Conservation (phyloP, 2,113 vertebrate genomes). For the Micromys minutus region DNA sequence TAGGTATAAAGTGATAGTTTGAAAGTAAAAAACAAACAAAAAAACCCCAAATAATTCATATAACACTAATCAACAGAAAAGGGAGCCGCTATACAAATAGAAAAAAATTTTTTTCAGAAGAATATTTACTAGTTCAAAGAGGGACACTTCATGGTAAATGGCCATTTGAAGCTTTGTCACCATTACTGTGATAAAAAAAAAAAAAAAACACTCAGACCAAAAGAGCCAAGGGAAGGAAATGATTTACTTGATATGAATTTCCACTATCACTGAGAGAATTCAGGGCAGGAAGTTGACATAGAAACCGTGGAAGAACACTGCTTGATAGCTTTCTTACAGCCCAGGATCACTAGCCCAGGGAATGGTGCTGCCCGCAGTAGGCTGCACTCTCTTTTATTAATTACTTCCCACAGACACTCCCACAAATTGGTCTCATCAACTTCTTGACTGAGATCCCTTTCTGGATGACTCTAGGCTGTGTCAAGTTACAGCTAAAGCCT, state of each 20-base stretch:
- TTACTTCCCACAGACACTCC: not conserved
- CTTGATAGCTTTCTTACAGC: not conserved
- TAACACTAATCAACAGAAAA: not conserved
- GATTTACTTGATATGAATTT: not conserved
- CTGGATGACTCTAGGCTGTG: not conserved
- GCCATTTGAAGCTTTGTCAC: not conserved
- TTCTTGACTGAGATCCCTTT: not conserved
- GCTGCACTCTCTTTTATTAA: not conserved
- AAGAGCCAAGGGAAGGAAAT: not conserved
- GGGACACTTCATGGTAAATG: not conserved
- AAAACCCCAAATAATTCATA: too few relatives aligned
- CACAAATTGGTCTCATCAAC: not conserved
- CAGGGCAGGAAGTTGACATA: too few relatives aligned
- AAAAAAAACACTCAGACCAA: not conserved
- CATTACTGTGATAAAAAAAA: not conserved
- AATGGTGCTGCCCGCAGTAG: not conserved
- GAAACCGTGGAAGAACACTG: not conserved
- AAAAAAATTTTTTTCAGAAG: not conserved
- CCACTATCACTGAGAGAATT: not conserved
- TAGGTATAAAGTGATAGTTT: not conserved
- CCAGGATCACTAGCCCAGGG: not conserved
- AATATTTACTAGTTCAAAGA: not conserved
- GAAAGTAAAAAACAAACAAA: not conserved
- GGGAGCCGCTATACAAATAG: not conserved
- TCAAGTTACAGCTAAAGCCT: not conserved